Conservation (phyloP, 2,113 vertebrate genomes). For the Chaetorhynchus papuensis region DNA sequence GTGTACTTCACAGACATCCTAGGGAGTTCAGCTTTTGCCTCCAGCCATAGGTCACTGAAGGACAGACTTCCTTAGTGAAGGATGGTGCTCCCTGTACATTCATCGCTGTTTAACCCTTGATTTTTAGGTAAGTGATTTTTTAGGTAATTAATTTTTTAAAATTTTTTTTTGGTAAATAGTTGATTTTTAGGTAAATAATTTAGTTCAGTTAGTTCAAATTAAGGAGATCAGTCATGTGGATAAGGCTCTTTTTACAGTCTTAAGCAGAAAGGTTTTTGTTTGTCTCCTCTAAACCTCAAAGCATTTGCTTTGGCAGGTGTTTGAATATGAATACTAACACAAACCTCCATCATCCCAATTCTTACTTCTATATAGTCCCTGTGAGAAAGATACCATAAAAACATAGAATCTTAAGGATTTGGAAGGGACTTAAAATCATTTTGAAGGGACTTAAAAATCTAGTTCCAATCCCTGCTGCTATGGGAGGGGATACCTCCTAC, state of each 20-base stretch:
- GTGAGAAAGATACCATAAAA: background rate
- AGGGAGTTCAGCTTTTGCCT: background rate
- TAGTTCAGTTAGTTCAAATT: background rate
- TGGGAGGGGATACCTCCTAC: background rate
- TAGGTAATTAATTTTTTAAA: background rate
- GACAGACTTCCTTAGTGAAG: background rate
- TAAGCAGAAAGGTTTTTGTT: background rate
- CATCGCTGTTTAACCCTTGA: background rate
- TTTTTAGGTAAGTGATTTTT: background rate
- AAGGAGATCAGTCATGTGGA: background rate
- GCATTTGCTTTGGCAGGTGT: background rate
- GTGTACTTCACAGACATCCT: background rate
- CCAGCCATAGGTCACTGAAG: background rate
- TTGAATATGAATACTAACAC: background rate
- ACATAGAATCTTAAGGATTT: background rate
- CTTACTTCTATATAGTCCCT: background rate
- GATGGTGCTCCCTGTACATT: background rate
- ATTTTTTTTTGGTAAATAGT: background rate
- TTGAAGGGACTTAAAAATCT: background rate
- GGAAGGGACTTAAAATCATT: background rate
- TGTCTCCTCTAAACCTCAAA: background rate
- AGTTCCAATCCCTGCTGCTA: background rate
- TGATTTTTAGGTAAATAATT: background rate
- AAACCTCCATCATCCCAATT: background rate
- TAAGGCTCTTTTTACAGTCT: background rate